phyloP scores from a whole-genome alignment of 2,113 vertebrate species.

The Bostrychus sinensis region DNA sequence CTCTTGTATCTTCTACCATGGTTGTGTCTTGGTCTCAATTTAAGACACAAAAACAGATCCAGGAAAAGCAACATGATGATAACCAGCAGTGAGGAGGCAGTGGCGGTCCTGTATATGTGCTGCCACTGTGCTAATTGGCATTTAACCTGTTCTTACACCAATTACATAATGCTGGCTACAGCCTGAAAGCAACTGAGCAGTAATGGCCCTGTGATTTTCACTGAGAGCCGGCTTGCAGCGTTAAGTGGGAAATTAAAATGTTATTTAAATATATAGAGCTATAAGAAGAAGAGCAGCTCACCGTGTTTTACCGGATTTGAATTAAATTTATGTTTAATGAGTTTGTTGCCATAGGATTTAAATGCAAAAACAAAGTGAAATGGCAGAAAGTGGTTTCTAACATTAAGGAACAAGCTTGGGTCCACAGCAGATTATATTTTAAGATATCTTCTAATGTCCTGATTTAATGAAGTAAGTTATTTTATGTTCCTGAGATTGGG shows the following conservation, averaged over 20 bases:
- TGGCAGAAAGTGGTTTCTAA: too few species aligned
- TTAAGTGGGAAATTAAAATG: neutral
- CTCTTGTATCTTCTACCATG: too few species aligned
- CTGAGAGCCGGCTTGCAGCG: neutral
- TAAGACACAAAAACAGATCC: neutral
- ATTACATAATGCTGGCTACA: conserved; percentile 40
- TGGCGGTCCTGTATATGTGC: neutral
- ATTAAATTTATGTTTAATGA: neutral
- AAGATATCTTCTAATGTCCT: too few species aligned
- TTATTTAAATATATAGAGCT: neutral
- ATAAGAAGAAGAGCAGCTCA: too few species aligned
- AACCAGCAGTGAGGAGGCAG: conserved; percentile 13
- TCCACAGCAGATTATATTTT: too few species aligned
- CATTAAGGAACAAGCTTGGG: too few species aligned
- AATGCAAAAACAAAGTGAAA: neutral
- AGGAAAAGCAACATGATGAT: conserved; percentile 37
- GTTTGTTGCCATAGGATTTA: neutral
- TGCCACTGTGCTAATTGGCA: conserved; percentile 38
- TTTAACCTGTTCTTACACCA: conserved; percentile 55
- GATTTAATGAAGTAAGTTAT: too few species aligned
- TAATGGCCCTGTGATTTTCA: conserved; percentile 18
- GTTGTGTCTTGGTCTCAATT: too few species aligned
- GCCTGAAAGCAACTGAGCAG: conserved; percentile 29
- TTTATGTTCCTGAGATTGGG: too few species aligned
- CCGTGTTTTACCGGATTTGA: neutral